Conservation (phyloP, 2,888 invertebrate genomes). For the Eilema depressum region DNA sequence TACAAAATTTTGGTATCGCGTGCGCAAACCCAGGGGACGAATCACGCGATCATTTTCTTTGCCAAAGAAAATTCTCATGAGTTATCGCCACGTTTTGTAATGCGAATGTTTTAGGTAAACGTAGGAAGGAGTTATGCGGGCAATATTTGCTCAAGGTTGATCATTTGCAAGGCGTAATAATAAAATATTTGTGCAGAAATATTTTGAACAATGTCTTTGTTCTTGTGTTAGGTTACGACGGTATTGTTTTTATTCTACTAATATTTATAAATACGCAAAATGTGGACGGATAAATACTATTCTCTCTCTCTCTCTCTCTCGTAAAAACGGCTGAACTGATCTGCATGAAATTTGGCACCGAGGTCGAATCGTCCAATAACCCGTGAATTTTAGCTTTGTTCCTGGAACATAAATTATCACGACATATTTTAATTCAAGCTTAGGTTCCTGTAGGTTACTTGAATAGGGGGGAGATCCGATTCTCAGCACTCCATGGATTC, state of each 20-base stretch:
- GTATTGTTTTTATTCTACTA: neutral
- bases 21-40: constrained; percentile 65
- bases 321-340: neutral
- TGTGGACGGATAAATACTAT: neutral
- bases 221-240: neutral
- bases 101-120: constrained; percentile 41
- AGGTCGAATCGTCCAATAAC: no score
- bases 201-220: neutral
- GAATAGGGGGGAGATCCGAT: no score
- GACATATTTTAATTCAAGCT: neutral
- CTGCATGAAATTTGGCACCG: neutral
- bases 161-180: constrained; percentile 33
- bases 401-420: no score
- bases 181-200: neutral
- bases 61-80: constrained; percentile 71
- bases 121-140: constrained; percentile 35
- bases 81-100: constrained; percentile 68
- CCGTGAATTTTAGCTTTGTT: no score
- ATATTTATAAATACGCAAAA: no score
- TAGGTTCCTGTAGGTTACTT: neutral
- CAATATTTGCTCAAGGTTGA: constrained; percentile 33
- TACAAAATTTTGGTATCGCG: constrained; percentile 82
- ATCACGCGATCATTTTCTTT: constrained; percentile 77
- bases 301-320: no score
- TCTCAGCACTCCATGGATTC: no score